These are phyloP conservation scores for Listronotus bonariensis DNA, from an alignment of 1,140 invertebrate species.

Conservation along the genomic window DNA sequence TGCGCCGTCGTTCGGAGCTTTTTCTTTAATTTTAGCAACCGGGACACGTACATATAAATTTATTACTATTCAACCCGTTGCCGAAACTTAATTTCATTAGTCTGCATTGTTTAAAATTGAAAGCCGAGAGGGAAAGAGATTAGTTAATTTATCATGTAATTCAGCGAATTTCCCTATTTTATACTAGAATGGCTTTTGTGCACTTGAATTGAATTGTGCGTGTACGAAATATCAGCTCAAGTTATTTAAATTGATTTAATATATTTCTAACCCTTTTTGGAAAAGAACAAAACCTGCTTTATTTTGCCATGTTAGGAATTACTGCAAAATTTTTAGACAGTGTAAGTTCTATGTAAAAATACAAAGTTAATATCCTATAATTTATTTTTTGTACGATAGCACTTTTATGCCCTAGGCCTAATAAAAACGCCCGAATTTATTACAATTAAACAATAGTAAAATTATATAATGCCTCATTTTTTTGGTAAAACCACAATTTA, in stretches of 20 bases:
- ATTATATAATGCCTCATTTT: no score
- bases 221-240: slow-evolving; percentile 46
- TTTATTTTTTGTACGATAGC: no score
- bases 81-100: slow-evolving; percentile 56
- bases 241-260: slow-evolving; percentile 45
- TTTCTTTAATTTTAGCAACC: slow-evolving; percentile 48
- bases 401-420: no score
- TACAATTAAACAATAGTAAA: no score
- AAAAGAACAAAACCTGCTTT: background rate
- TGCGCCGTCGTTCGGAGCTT: slow-evolving; percentile 29
- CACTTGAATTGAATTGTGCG: slow-evolving; percentile 45
- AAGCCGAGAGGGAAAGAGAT: slow-evolving; percentile 50
- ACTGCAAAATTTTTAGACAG: no score
- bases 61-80: slow-evolving; percentile 57
- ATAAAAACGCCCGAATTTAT: no score
- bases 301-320: background rate
- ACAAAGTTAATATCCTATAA: no score
- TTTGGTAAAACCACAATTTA: no score
- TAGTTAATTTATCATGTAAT: slow-evolving; percentile 57
- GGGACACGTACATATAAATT: slow-evolving; percentile 54
- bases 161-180: slow-evolving; percentile 49
- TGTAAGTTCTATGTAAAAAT: no score
- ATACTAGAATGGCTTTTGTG: slow-evolving; percentile 46
- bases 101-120: slow-evolving; percentile 56
- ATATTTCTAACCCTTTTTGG: slow-evolving; percentile 24